Percentiles rank a stretch among this genome's conserved stretches.
phyloP scores from a whole-genome alignment of 1,140 invertebrate species.

The Bombus haemorrhoidalis region DNA sequence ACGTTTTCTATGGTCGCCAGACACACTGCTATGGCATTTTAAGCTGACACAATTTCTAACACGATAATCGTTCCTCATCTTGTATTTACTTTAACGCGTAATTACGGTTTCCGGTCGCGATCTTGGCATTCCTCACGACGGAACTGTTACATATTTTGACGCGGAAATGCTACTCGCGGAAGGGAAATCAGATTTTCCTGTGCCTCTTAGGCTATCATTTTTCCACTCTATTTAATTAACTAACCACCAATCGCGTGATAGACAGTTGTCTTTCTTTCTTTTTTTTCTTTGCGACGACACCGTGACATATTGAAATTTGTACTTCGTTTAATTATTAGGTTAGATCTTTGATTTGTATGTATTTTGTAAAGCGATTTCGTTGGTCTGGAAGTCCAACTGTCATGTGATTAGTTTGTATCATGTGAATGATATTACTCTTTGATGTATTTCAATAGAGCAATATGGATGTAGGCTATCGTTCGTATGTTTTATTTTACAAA shows the following conservation, averaged over 20 bases:
- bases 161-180: not conserved
- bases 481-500: not conserved
- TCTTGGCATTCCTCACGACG: conserved; percentile 1
- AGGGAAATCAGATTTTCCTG: not conserved
- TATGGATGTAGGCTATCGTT: too few species aligned
- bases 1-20: conserved; percentile 24
- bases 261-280: not conserved
- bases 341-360: too few species aligned
- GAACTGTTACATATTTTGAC: not conserved
- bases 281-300: not conserved
- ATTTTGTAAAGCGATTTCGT: not conserved
- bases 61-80: conserved; percentile 30
- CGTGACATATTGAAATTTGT: not conserved
- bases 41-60: conserved; percentile 46
- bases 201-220: not conserved
- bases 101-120: not conserved
- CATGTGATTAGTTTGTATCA: not conserved
- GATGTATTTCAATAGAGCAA: not conserved
- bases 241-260: not conserved
- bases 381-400: not conserved
- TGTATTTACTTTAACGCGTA: conserved; percentile 29
- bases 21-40: not conserved
- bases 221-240: not conserved
- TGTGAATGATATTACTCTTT: too few species aligned
- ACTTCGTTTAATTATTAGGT: not conserved